These are phyloP conservation scores for Nannobrachium achirus DNA, from an alignment of 2,113 vertebrate species.

Conservation along the genomic window DNA sequence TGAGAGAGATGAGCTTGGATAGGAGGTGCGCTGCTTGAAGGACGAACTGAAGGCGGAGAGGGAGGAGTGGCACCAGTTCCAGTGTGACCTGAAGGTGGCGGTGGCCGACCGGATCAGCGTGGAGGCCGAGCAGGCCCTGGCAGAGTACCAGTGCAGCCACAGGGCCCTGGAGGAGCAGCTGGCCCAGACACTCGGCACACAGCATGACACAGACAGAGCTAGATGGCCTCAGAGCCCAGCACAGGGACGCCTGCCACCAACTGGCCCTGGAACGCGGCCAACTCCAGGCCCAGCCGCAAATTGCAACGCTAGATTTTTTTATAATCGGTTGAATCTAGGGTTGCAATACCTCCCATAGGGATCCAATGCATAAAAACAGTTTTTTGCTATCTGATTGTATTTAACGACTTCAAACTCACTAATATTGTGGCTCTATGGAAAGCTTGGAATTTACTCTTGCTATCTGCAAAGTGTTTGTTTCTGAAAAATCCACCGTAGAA, in stretches of 20 bases:
- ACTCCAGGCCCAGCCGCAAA: conserved; percentile 27
- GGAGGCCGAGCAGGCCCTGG: conserved; percentile 75
- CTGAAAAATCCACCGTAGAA: no score
- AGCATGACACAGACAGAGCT: conserved; percentile 55
- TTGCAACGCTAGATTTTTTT: no score
- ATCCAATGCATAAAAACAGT: no score
- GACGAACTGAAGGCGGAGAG: conserved; percentile 71
- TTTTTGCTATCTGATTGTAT: no score
- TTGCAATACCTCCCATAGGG: no score
- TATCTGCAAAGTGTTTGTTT: no score
- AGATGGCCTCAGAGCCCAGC: conserved; percentile 56
- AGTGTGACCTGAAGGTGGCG: conserved; percentile 80
- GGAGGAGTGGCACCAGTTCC: conserved; percentile 80
- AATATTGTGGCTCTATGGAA: no score
- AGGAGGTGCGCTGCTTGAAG: conserved; percentile 65
- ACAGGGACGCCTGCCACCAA: conserved; percentile 51
- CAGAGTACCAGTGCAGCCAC: conserved; percentile 57
- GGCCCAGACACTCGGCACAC: conserved; percentile 45
- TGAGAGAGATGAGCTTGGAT: conserved; percentile 68
- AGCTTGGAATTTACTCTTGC: no score
- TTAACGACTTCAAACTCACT: no score
- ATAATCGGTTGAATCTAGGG: no score
- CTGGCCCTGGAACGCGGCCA: conserved; percentile 38
- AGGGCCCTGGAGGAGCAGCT: conserved; percentile 56
- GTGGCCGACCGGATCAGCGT: conserved; percentile 77